Percentiles rank a stretch among this genome's conserved stretches.
Evolutionary conservation across 2,797 vertebrate genomes (phyloP).

Genomic region (Sciurus vulgaris): DNA sequence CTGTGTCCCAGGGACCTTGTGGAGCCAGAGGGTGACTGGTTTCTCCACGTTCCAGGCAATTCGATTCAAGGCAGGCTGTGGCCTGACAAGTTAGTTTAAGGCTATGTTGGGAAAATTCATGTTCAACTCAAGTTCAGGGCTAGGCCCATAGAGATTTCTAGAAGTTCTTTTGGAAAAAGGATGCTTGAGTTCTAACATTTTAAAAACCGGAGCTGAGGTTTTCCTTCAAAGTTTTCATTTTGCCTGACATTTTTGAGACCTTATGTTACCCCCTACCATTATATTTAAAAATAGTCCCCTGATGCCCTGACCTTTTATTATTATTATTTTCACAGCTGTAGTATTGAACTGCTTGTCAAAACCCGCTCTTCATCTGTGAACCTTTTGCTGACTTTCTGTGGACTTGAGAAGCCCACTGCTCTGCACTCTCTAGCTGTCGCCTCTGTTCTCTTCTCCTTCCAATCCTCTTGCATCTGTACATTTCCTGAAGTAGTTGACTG

Average conservation of each 20-base stretch:
- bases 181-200: neutral
- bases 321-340: neutral
- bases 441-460: neutral
- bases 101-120: neutral
- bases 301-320: neutral
- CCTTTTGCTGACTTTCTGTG: neutral
- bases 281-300: neutral
- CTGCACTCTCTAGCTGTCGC: neutral
- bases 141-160: neutral
- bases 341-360: neutral
- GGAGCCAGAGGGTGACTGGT: neutral
- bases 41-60: neutral
- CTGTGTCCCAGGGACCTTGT: neutral
- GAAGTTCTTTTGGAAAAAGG: constrained; percentile 9
- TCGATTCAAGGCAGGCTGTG: neutral
- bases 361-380: neutral
- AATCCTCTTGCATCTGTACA: neutral
- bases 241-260: neutral
- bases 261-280: neutral
- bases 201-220: rapidly evolving
- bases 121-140: neutral
- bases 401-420: neutral
- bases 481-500: neutral
- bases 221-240: neutral
- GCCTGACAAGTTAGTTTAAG: neutral